Evolutionary conservation across 2,797 vertebrate genomes (phyloP).

Genomic region (Sus cebifrons): DNA sequence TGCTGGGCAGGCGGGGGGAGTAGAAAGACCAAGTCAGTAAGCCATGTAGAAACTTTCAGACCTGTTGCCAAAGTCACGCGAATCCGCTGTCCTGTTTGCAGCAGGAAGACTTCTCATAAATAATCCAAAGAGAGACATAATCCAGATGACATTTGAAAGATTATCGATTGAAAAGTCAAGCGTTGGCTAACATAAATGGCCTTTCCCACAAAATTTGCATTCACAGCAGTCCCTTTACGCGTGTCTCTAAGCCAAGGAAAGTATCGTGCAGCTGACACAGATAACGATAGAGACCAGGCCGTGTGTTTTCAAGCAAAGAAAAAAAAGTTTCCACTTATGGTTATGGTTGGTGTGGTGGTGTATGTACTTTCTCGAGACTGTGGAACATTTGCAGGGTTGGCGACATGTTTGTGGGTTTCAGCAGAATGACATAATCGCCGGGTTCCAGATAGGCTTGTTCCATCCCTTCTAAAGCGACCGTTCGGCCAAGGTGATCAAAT

Average conservation of each 20-base stretch:
- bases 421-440: background rate
- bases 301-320: constrained; percentile 63
- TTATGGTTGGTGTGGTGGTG: background rate
- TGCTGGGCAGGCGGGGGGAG: background rate
- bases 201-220: constrained; percentile 65
- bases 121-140: constrained; percentile 68
- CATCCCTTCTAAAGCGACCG: background rate
- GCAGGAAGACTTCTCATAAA: constrained; percentile 61
- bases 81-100: background rate
- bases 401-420: background rate
- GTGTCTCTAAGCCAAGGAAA: background rate
- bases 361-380: background rate
- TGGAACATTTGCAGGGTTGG: background rate
- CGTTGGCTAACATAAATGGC: constrained; percentile 38
- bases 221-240: background rate
- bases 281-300: constrained; percentile 41
- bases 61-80: constrained; percentile 1
- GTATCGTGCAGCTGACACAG: constrained; percentile 20
- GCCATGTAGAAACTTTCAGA: constrained; percentile 63
- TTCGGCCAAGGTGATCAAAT: too few species aligned
- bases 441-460: background rate
- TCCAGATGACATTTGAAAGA: constrained; percentile 70
- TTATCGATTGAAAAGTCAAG: constrained; percentile 73
- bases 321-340: background rate
- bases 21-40: constrained; percentile 21